Base-by-base conservation (phyloP, 2,113 vertebrate genomes). In the Petromus typicus region DNA sequence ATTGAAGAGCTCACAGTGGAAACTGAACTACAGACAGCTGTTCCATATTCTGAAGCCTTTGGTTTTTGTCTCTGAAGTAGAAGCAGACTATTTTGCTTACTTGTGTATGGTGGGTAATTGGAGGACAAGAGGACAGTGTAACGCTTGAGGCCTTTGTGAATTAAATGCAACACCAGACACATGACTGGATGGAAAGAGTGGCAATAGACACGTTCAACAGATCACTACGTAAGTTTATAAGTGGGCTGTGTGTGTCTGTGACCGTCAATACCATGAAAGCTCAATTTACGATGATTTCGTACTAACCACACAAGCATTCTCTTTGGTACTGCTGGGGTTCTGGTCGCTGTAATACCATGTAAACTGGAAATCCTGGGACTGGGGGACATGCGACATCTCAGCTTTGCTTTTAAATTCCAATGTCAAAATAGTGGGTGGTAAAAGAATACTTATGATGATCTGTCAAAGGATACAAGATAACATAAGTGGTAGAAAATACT, bases 351-450 rank as follows among this genome's bases (percentile, higher is more conserved):
- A 94, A 80, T 99, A 98, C 96, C 98, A 98, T 0, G 98, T 98
- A 92, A 99, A 99, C 95, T 99, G 99, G 67, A 97, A 98, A 84
- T 99, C 99, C 83, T 99, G 99, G 76, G 98, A 97, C 93, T 99
- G 99, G 59, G 99, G 99, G 13, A 99, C 99, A 25, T 99, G 99
- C 3, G 99, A 99, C 99, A 99, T 99, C 98, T 99, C 99, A 40
- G 99, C 99, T 97, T 99, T 99, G 98, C 98, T 99, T 98, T 99
- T 99, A 98, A 99, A 99, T 95, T 99, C 99, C 98, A 99, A 81
- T 59, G 99, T 98, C 90, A 99, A 98, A 97, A 99, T 99, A 86
- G 98, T 98, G 40, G 99, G 99, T 78, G 99, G 99, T 45, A 99
- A 96, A 40, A 99, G 98, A 98, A 99, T 99, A 96, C 99, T 99